Percentiles rank a stretch among this genome's conserved stretches.
phyloP scores from a whole-genome alignment of 2,113 vertebrate genomes.

The Cromileptes altivelis region DNA sequence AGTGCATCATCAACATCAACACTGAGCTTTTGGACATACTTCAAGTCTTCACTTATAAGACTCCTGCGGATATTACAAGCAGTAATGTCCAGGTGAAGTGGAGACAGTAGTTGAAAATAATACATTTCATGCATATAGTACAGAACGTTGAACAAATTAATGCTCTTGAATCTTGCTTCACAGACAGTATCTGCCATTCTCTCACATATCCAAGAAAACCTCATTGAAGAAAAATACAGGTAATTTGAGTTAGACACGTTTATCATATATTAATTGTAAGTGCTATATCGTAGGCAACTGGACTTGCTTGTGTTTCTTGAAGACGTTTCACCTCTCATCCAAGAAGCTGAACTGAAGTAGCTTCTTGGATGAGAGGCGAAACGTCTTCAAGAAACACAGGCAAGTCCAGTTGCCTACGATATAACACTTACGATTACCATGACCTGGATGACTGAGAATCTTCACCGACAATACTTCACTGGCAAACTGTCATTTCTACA shows the following conservation, averaged over 20 bases:
- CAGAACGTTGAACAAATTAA: not conserved
- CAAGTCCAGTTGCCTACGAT: too few relatives aligned
- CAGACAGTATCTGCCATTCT: slow-evolving; percentile 71
- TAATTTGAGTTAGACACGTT: slow-evolving; percentile 30
- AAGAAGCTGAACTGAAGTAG: too few relatives aligned
- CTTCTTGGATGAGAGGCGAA: too few relatives aligned
- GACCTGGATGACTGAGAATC: too few relatives aligned
- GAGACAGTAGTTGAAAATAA: not conserved
- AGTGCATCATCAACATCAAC: slow-evolving; percentile 67
- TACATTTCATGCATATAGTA: not conserved
- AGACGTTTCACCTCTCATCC: too few relatives aligned
- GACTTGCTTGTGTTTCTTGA: too few relatives aligned
- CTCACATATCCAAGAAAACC: slow-evolving; percentile 61
- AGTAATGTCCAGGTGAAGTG: slow-evolving; percentile 49
- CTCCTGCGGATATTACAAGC: fast-evolving
- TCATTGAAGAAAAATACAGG: slow-evolving; percentile 81
- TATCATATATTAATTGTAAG: too few relatives aligned
- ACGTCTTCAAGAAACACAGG: too few relatives aligned
- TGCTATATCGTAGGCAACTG: too few relatives aligned
- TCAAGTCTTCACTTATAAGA: slow-evolving; percentile 69
- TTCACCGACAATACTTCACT: too few relatives aligned
- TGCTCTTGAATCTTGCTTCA: slow-evolving; percentile 37
- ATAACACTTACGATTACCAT: too few relatives aligned
- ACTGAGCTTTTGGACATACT: slow-evolving; percentile 82
- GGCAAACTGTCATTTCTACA: too few relatives aligned